Base-by-base conservation (phyloP, 2,888 invertebrate species). In the Oxytorus armatus region DNA sequence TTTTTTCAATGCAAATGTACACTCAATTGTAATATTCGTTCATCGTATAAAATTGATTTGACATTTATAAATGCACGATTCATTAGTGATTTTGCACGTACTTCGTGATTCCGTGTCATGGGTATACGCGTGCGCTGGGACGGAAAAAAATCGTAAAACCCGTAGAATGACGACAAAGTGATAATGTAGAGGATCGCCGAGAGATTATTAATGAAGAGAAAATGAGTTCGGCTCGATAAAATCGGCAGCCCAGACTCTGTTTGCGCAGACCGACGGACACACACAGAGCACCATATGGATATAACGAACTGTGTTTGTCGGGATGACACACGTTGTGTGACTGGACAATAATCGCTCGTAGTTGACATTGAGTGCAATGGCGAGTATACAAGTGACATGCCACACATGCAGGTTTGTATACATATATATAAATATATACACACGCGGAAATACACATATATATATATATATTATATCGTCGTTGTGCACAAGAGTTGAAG, bases 311-410 rank as follows among this genome's bases (percentile, higher is more conserved):
- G 49, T 75, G 44, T 63, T 69, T 51, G 33, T 33, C 42, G 44
- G 18, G n/a, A 49, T 74, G 21, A 23, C 47, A 44, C 44, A 23
- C 39, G 39, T 14, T 68, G 11, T 63, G 29, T 21, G 63, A 65
- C 68, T 42, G 66, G 69, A 75, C 69, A 68, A 68, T 75, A 59
- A 66, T 66, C 42, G 59, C 61, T 61, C 16, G 68, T 68, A 59
- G 70, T 57, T 70, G 76, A 72, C 72, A 76, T 76, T 73, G 61
- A 75, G 65, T n/a, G 57, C 70, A 61, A 51, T 65, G 76, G 16
- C 51, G 49, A 65, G 65, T 39, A 51, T 42, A 49, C n/a, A n/a
- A n/a, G n/a, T n/a, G n/a, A n/a, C n/a, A n/a, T n/a, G n/a, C n/a
- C n/a, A n/a, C n/a, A n/a, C n/a, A 29, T 65, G 61, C 29, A 65